phyloP scores from a whole-genome alignment of 35 echinoderm and acorn worm species.

The Apostichopus californicus region DNA sequence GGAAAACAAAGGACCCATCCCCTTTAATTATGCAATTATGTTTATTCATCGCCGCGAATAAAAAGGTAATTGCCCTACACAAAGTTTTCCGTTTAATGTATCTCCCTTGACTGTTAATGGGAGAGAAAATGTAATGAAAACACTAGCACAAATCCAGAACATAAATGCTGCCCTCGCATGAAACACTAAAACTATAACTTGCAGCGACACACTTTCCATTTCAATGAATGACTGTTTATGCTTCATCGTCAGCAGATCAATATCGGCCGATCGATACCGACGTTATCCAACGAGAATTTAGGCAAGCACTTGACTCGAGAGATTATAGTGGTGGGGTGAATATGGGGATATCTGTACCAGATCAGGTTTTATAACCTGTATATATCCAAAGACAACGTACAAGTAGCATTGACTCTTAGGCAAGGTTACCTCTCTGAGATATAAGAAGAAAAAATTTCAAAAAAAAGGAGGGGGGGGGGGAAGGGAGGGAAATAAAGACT shows the following conservation, averaged over 20 bases:
- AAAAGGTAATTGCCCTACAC: too few species aligned
- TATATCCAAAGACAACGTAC: not conserved
- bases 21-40: too few species aligned
- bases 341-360: not conserved
- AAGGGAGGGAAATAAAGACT: not conserved
- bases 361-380: not conserved
- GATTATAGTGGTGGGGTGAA: not conserved
- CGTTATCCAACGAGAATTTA: not conserved
- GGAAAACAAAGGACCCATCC: too few species aligned
- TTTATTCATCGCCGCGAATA: too few species aligned
- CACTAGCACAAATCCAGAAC: not conserved
- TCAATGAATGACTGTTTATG: constrained; percentile 13
- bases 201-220: not conserved
- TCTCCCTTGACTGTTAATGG: too few species aligned
- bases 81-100: too few species aligned
- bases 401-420: not conserved
- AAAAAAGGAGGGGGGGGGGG: not conserved
- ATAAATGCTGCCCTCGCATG: not conserved
- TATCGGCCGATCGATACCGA: not conserved
- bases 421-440: not conserved
- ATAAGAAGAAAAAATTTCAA: not conserved
- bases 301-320: constrained; percentile 4
- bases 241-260: not conserved
- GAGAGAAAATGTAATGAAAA: too few species aligned
- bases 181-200: not conserved